phyloP scores from a whole-genome alignment of 2,888 invertebrate species.

The Oegoconia quadripuncta region DNA sequence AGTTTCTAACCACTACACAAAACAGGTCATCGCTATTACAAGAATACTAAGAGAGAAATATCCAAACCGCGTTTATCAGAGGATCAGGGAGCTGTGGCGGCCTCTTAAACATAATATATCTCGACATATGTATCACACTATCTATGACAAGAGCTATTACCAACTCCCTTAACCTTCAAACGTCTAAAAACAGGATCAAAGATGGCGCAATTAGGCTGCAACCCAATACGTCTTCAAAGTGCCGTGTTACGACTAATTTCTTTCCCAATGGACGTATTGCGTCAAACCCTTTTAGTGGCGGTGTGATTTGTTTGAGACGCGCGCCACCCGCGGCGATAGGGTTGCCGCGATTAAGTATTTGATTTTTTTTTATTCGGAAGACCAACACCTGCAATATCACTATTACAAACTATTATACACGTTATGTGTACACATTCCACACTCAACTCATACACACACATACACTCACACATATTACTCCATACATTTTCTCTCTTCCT shows the following conservation, averaged over 20 bases:
- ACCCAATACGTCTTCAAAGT: slow-evolving; percentile 47
- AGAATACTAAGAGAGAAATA: no score
- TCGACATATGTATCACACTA: slow-evolving; percentile 12
- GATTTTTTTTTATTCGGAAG: background rate
- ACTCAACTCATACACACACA: no score
- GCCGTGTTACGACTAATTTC: slow-evolving; percentile 49
- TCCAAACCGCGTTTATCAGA: no score
- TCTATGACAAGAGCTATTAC: slow-evolving; percentile 29
- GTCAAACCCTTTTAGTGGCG: slow-evolving; percentile 63
- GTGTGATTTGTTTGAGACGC: slow-evolving; percentile 30
- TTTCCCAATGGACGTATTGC: slow-evolving; percentile 53
- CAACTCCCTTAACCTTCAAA: slow-evolving; percentile 25
- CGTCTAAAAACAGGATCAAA: slow-evolving; percentile 55
- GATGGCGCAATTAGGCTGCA: slow-evolving; percentile 62
- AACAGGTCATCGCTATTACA: no score
- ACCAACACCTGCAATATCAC: no score
- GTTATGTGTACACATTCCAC: no score
- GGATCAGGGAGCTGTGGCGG: no score
- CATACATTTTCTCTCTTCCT: no score
- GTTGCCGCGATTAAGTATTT: no score
- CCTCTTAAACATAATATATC: background rate
- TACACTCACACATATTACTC: no score
- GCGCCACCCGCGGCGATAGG: slow-evolving; percentile 50
- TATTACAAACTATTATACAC: no score
- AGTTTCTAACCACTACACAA: no score